Percentiles rank a stretch among this genome's conserved stretches.
These are phyloP conservation scores for Tetramorium simillimum DNA, from an alignment of 1,140 invertebrate species.

Conservation along the genomic window DNA sequence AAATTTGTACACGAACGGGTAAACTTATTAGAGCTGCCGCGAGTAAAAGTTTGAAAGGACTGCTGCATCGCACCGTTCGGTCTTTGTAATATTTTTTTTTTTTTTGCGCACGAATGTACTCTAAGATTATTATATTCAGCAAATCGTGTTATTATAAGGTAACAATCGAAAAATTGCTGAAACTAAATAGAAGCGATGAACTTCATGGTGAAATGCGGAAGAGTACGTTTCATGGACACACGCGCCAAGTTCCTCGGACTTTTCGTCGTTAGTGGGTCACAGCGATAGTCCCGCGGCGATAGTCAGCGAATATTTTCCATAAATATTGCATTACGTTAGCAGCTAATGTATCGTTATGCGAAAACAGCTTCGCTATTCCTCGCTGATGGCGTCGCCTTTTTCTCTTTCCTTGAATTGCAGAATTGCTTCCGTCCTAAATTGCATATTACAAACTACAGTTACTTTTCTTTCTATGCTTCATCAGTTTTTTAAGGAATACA, in stretches of 20 bases:
- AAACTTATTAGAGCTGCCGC: conserved; percentile 29
- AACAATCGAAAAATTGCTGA: background rate
- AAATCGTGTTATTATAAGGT: background rate
- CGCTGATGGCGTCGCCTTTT: background rate
- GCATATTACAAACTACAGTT: conserved; percentile 27
- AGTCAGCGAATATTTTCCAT: conserved; percentile 34
- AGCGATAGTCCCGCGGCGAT: conserved; percentile 15
- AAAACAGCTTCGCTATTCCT: conserved; percentile 15
- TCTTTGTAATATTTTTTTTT: background rate
- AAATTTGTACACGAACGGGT: conserved; percentile 33
- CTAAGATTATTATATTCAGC: background rate
- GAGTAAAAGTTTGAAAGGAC: conserved; percentile 1
- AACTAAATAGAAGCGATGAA: conserved; percentile 20
- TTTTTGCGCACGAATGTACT: background rate
- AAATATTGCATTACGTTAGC: conserved; percentile 39
- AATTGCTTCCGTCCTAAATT: conserved; percentile 33
- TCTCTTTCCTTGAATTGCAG: background rate
- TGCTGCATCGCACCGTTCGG: background rate
- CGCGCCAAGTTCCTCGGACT: conserved; percentile 34
- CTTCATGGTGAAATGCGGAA: conserved; percentile 59
- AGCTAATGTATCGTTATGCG: conserved; percentile 24
- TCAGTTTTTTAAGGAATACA: background rate
- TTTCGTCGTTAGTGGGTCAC: conserved; percentile 29
- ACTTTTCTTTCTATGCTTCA: background rate
- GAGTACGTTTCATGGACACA: background rate